These are phyloP conservation scores for Azemiops feae DNA, from an alignment of 2,113 vertebrate genomes.

Conservation along the genomic window DNA sequence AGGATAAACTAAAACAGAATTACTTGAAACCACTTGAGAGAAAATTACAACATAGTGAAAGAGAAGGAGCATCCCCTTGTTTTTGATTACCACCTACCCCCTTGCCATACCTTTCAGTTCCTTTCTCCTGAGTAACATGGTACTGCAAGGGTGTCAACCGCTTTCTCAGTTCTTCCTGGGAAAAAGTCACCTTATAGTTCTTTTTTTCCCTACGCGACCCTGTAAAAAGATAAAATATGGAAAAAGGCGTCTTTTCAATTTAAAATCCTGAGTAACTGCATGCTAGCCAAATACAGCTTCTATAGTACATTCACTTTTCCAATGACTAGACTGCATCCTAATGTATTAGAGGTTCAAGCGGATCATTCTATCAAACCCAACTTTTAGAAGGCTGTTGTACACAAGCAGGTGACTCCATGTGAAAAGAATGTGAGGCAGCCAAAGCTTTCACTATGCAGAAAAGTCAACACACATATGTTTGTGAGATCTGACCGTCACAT, in stretches of 20 bases:
- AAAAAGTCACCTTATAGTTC: slow-evolving; percentile 86
- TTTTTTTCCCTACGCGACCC: slow-evolving; percentile 89
- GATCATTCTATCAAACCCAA: slow-evolving; percentile 69
- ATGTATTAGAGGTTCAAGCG: slow-evolving; percentile 60
- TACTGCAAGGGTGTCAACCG: slow-evolving; percentile 90
- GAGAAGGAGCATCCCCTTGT: slow-evolving; percentile 17
- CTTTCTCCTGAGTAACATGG: slow-evolving; percentile 96
- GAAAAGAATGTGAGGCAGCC: slow-evolving; percentile 65
- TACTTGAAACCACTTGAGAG: slow-evolving; percentile 28
- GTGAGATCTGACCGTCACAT: not conserved
- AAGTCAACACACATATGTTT: slow-evolving; percentile 33
- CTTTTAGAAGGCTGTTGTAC: slow-evolving; percentile 53
- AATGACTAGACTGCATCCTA: slow-evolving; percentile 67
- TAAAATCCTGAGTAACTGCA: slow-evolving; percentile 72
- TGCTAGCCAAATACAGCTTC: slow-evolving; percentile 65
- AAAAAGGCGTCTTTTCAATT: slow-evolving; percentile 62
- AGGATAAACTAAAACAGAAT: slow-evolving; percentile 59
- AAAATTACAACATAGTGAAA: slow-evolving; percentile 18
- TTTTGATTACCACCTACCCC: slow-evolving; percentile 28
- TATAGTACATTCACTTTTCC: slow-evolving; percentile 63
- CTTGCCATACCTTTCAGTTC: slow-evolving; percentile 88
- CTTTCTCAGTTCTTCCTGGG: slow-evolving; percentile 89
- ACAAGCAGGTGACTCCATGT: slow-evolving; percentile 58
- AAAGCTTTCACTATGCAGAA: slow-evolving; percentile 57
- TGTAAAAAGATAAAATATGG: slow-evolving; percentile 74